phyloP scores from a whole-genome alignment of 2,888 invertebrate species.

The Nemurella pictetii region DNA sequence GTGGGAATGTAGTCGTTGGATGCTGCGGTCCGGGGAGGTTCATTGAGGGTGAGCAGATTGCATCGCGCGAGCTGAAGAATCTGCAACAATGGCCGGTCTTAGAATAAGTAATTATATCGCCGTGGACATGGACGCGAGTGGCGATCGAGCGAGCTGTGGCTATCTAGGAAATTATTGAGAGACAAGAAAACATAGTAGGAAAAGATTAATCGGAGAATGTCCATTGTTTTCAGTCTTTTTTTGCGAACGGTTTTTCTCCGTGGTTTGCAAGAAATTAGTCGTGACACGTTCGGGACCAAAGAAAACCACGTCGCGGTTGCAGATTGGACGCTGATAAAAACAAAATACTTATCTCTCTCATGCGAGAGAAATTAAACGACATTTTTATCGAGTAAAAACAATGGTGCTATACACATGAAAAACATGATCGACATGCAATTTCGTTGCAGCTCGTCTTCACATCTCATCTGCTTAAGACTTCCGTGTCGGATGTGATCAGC shows the following conservation, averaged over 20 bases:
- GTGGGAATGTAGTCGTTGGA: slow-evolving; percentile 16
- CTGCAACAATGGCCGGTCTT: slow-evolving; percentile 12
- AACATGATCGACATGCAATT: not conserved
- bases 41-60: slow-evolving; percentile 17
- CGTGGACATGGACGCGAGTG: not conserved
- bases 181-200: not conserved
- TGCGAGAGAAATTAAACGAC: not conserved
- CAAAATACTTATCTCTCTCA: not conserved
- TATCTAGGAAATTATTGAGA: not conserved
- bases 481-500: too few relatives aligned
- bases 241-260: not conserved
- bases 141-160: too few relatives aligned
- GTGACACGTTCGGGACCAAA: not conserved
- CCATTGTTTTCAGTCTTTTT: not conserved
- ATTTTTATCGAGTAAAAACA: not conserved
- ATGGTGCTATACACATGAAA: not conserved
- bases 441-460: too few relatives aligned
- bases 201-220: not conserved
- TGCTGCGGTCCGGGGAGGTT: slow-evolving; percentile 22
- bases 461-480: too few relatives aligned
- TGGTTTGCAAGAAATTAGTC: not conserved
- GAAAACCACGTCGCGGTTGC: not conserved
- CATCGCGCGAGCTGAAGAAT: slow-evolving; percentile 5
- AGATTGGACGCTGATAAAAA: not conserved
- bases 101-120: not conserved